Conservation (phyloP, 2,888 invertebrate genomes). For the Criorhina ranunculi region DNA sequence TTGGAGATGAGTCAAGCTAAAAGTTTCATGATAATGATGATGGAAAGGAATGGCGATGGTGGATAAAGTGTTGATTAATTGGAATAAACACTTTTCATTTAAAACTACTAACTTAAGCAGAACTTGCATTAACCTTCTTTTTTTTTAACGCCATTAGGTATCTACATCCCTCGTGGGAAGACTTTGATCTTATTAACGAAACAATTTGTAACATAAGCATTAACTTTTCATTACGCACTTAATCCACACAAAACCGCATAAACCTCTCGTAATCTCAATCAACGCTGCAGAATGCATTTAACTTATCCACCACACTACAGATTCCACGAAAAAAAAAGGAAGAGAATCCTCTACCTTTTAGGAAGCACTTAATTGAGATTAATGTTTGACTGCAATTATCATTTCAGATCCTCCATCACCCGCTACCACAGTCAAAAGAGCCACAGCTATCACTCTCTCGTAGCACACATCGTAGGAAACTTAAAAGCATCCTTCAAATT, state of each 20-base stretch:
- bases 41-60: background rate
- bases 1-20: background rate
- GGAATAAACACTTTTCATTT: too few relatives aligned
- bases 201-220: background rate
- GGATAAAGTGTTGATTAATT: background rate
- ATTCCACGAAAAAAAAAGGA: background rate
- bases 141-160: too few relatives aligned
- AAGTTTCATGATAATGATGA: too few relatives aligned
- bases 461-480: constrained; percentile 30
- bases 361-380: constrained; percentile 81
- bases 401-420: constrained; percentile 76
- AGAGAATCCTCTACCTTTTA: background rate
- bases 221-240: constrained; percentile 40
- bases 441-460: constrained; percentile 14
- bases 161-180: too few relatives aligned
- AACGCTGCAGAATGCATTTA: constrained; percentile 31
- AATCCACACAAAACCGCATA: constrained; percentile 34
- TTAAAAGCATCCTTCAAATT: constrained; percentile 70
- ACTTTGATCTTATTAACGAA: background rate
- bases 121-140: too few relatives aligned
- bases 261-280: constrained; percentile 22
- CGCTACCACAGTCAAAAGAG: background rate
- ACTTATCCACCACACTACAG: background rate
- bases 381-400: constrained; percentile 81
- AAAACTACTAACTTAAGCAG: too few relatives aligned